phyloP scores from a whole-genome alignment of 2,888 invertebrate genomes.

The Athalia circularis region DNA sequence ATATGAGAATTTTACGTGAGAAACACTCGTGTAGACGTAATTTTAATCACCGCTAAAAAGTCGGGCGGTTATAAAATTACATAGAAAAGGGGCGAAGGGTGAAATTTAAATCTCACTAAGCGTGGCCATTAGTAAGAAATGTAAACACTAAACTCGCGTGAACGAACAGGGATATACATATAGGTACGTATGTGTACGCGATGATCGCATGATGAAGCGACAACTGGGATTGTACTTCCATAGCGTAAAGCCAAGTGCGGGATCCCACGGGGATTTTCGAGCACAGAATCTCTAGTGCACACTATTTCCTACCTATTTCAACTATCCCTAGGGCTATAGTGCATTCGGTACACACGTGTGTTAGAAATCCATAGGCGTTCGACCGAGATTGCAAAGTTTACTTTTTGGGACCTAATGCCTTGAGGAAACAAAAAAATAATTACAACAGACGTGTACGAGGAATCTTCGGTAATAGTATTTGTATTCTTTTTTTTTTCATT shows the following conservation, averaged over 20 bases:
- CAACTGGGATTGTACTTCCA: background rate
- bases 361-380: conserved; percentile 16
- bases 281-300: conserved; percentile 26
- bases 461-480: background rate
- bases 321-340: background rate
- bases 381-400: conserved; percentile 14
- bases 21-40: background rate
- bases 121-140: conserved; percentile 72
- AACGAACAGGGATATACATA: background rate
- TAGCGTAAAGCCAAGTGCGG: conserved; percentile 69
- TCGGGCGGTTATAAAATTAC: no score
- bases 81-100: conserved; percentile 29
- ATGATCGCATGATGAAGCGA: background rate
- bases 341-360: background rate
- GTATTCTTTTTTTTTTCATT: background rate
- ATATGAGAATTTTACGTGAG: background rate
- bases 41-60: conserved; percentile 16
- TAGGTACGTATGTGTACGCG: background rate
- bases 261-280: conserved; percentile 72
- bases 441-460: background rate
- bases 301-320: background rate
- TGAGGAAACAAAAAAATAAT: conserved; percentile 17
- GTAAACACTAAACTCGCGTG: conserved; percentile 69
- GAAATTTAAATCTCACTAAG: conserved; percentile 74
- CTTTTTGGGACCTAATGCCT: conserved; percentile 23